A percentile compares a stretch with the other conserved stretches of the same genome.
phyloP scores from a whole-genome alignment of 2,113 vertebrate genomes.

The Emydocephalus ijimae region DNA sequence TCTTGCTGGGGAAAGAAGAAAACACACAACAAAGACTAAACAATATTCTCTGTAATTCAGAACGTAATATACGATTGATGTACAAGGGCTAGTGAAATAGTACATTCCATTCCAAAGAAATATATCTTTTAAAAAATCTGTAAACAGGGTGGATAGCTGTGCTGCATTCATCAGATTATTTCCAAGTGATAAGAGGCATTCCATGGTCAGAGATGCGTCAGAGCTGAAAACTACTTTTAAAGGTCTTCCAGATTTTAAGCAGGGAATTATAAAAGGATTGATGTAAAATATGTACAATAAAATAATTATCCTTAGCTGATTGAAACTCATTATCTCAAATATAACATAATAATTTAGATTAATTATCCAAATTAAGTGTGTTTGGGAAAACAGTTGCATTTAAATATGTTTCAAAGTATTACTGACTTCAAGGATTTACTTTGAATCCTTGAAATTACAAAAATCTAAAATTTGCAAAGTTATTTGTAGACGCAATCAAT shows the following conservation, averaged over 20 bases:
- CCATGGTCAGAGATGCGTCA: neutral
- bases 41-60: neutral
- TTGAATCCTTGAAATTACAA: neutral
- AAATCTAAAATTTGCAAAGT: neutral
- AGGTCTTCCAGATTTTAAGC: neutral
- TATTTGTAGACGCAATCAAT: neutral
- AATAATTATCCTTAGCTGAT: neutral
- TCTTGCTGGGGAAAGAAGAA: neutral
- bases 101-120: neutral
- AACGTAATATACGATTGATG: neutral
- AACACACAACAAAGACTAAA: neutral
- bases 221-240: neutral
- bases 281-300: neutral
- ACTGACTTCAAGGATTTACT: neutral
- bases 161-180: neutral
- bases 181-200: neutral
- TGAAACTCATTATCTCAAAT: neutral
- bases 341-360: neutral
- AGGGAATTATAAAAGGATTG: too few species aligned
- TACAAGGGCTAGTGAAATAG: neutral
- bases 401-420: neutral
- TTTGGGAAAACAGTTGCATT: neutral
- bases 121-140: neutral
- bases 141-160: neutral
- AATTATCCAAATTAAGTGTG: neutral